Conservation (phyloP, 2,113 vertebrate genomes). For the Bujurquina vittata region DNA sequence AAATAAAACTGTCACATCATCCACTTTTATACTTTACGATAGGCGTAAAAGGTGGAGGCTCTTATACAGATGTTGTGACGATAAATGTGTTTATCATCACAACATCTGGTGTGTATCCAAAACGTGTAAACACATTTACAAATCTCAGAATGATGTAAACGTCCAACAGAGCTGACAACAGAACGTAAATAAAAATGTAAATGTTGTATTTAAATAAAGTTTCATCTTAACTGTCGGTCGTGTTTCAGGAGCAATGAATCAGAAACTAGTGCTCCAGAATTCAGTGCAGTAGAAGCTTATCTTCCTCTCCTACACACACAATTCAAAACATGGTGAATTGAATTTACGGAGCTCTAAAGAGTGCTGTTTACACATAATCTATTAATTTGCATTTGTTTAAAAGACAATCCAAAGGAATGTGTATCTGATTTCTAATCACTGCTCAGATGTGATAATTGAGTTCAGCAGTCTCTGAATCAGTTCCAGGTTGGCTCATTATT, state of each 20-base stretch:
- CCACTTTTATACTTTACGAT: background rate
- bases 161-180: background rate
- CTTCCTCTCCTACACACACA: background rate
- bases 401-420: constrained; percentile 1
- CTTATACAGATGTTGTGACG: background rate
- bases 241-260: background rate
- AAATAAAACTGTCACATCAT: too few species aligned
- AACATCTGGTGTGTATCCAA: constrained; percentile 5
- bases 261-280: background rate
- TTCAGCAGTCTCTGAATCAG: background rate
- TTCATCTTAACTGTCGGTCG: background rate
- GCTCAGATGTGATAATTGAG: constrained; percentile 1
- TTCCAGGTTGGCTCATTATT: background rate
- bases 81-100: constrained; percentile 1
- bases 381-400: constrained; percentile 5
- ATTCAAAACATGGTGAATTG: constrained; percentile 14
- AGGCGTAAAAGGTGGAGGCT: background rate
- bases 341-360: constrained; percentile 18
- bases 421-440: background rate
- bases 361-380: constrained; percentile 13
- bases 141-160: background rate
- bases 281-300: background rate
- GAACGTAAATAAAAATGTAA: background rate
- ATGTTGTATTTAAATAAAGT: constrained; percentile 1
- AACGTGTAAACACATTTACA: background rate